These are phyloP conservation scores for Andrena dorsata DNA, from an alignment of 2,888 invertebrate genomes.

Conservation along the genomic window DNA sequence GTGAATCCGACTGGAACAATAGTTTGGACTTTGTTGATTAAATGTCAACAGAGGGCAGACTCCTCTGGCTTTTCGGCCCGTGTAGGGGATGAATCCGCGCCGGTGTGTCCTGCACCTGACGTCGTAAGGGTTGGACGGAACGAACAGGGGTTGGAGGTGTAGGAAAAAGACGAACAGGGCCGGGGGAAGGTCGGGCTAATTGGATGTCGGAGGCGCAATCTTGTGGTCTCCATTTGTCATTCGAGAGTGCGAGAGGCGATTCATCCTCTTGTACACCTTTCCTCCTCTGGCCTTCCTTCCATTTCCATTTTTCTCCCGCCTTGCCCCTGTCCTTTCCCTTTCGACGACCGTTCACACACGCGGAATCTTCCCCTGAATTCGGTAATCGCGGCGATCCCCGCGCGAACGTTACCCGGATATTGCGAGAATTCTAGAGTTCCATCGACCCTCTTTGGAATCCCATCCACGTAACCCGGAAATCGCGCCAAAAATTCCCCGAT, in stretches of 20 bases:
- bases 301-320: slow-evolving; percentile 51
- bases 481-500: slow-evolving; percentile 7
- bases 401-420: slow-evolving; percentile 61
- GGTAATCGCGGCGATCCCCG: slow-evolving; percentile 47
- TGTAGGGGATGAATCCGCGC: slow-evolving; percentile 54
- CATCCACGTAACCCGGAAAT: slow-evolving; percentile 56
- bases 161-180: slow-evolving; percentile 54
- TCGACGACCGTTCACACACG: slow-evolving; percentile 39
- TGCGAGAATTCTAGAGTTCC: slow-evolving; percentile 60
- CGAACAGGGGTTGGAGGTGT: slow-evolving; percentile 32
- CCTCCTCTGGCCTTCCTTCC: slow-evolving; percentile 61
- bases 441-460: slow-evolving; percentile 59
- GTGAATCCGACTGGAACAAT: slow-evolving; percentile 64
- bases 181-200: slow-evolving; percentile 75
- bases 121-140: slow-evolving; percentile 56
- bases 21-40: slow-evolving; percentile 78
- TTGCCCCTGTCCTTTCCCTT: neutral
- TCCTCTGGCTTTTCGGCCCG: slow-evolving; percentile 61
- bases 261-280: slow-evolving; percentile 71
- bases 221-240: slow-evolving; percentile 83
- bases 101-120: slow-evolving; percentile 71
- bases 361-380: slow-evolving; percentile 61
- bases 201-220: slow-evolving; percentile 81
- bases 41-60: slow-evolving; percentile 75
- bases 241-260: slow-evolving; percentile 70